Evolutionary conservation across 1,140 invertebrate genomes (phyloP), one percentile per base, ranked within the genome.

Genomic region (Scaptomyza hsui): DNA sequence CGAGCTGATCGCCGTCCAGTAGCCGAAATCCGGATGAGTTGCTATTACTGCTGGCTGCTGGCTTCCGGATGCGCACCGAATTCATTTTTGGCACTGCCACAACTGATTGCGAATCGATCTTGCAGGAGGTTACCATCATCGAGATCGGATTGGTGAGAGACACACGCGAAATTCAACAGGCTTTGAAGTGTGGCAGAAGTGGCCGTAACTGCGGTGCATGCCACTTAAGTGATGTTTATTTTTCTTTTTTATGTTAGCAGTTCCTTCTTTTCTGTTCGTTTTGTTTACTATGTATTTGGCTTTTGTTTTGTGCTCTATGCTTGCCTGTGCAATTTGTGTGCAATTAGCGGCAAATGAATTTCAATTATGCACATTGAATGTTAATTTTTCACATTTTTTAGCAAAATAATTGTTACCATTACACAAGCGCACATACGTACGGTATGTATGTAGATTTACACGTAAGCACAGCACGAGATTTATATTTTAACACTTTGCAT

Each of bases 1-100:
- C 92, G 71, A 92, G 91, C 77, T 92, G 91, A 72, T 92, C 81
- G 64, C 73, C 74, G 55, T 92, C 92, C 75, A 92, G 77, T 35
- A 92, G 78, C 29, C 92, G 91, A 67, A 92, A 92, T 48, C 92
- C 92, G 45, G 91, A 91, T 56, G 86, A 89, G 39, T 83, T 76
- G 72, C 80, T 83, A 52, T 69, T 59, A 35, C 81, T 91, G 65
- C 68, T 72, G 41, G 67, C n/a, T 29, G 89, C 26, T 29, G 26
- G 5, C 26, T 89, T 88, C n/a, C 85, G 81, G 32, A 51, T 41
- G 24, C 82, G 79, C 26, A 70, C 69, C 16, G 79, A 69, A 56
- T 88, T 90, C 85, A 90, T 91, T 77, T 91, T 91, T 48, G 83
- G 75, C 35, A 91, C 65, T 39, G 83, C 83, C 53, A 88, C 76